These are phyloP conservation scores for Malurus leucopterus DNA, from an alignment of 2,797 vertebrate species.

Conservation along the genomic window DNA sequence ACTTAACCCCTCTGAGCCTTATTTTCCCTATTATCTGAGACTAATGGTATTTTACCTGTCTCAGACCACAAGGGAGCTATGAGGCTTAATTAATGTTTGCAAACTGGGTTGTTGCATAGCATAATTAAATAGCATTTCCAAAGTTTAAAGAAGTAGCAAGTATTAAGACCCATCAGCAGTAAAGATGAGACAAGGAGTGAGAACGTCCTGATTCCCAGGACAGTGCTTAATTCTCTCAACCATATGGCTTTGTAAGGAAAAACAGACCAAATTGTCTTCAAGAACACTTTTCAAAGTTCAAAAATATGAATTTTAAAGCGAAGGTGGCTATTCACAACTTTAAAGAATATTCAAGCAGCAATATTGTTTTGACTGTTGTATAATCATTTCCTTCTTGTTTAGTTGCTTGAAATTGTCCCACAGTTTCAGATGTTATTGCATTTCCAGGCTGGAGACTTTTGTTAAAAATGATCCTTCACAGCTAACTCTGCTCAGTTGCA, in stretches of 20 bases:
- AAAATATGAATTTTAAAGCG: conserved; percentile 39
- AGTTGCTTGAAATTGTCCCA: neutral
- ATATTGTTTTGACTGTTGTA: conserved; percentile 31
- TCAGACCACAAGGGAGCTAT: conserved; percentile 55
- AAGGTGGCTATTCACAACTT: conserved; percentile 3
- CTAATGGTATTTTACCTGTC: conserved; percentile 58
- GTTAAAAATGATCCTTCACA: neutral
- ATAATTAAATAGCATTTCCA: conserved; percentile 61
- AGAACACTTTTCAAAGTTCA: conserved; percentile 45
- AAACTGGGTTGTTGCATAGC: conserved; percentile 56
- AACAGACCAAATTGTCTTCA: conserved; percentile 36
- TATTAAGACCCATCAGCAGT: conserved; percentile 48
- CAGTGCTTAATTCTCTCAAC: conserved; percentile 43
- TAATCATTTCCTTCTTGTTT: conserved; percentile 17
- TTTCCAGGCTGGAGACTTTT: neutral
- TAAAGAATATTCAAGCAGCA: neutral
- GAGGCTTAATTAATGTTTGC: conserved; percentile 64
- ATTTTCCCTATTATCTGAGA: conserved; percentile 52
- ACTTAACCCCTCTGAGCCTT: conserved; percentile 37
- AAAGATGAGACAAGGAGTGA: conserved; percentile 25
- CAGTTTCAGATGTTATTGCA: neutral
- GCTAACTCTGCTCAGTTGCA: neutral
- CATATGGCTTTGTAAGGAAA: conserved; percentile 46
- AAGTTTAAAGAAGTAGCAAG: conserved; percentile 57
- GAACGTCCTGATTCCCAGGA: conserved; percentile 54